Conservation (phyloP, 2,113 vertebrate species). For the Eclectus roratus region DNA sequence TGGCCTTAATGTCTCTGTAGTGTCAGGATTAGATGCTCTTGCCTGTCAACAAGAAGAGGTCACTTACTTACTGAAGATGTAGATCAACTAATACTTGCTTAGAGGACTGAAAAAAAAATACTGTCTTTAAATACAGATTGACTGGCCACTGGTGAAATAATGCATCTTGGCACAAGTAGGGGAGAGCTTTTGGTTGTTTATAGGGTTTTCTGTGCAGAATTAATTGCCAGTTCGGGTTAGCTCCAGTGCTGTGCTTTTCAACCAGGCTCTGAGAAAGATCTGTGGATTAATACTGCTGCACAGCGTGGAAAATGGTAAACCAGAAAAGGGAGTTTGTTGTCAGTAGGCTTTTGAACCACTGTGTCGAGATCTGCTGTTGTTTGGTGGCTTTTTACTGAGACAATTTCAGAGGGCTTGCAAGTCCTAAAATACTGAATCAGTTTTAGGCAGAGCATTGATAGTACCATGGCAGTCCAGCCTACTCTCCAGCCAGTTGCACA, state of each 20-base stretch:
- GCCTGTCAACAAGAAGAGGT: not conserved
- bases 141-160: not conserved
- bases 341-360: not conserved
- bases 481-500: not conserved
- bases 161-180: not conserved
- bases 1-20: not conserved
- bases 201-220: not conserved
- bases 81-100: not conserved
- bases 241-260: not conserved
- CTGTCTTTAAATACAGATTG: not conserved
- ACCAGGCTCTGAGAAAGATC: not conserved
- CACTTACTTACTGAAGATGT: not conserved
- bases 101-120: not conserved
- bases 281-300: not conserved
- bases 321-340: not conserved
- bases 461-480: fast-evolving
- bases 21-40: not conserved
- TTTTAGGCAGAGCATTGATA: not conserved
- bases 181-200: not conserved
- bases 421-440: not conserved
- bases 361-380: not conserved
- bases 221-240: not conserved
- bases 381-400: not conserved
- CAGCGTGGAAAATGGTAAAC: not conserved
- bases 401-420: not conserved